Evolutionary conservation across 2,113 vertebrate species (phyloP).

Genomic region (Morone chrysops): DNA sequence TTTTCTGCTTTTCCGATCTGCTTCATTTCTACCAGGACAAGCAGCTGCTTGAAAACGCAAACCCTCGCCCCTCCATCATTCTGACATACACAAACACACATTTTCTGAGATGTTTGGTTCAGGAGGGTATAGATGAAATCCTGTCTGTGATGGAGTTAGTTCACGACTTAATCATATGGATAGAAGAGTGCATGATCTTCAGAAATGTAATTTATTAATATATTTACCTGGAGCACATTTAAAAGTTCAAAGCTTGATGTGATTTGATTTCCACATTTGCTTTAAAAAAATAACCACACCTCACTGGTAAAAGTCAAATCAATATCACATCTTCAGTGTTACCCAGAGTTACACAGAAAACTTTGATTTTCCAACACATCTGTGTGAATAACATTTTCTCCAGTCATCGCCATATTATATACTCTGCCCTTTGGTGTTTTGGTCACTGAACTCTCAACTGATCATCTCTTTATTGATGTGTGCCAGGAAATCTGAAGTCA

Average conservation of each 20-base stretch:
- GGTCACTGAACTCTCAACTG: not conserved
- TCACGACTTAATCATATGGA: not conserved
- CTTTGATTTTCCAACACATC: too few relatives aligned
- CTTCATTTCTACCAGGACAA: slow-evolving; percentile 63
- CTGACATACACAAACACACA: slow-evolving; percentile 45
- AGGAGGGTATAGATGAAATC: not conserved
- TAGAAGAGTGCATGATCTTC: not conserved
- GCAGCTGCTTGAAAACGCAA: slow-evolving; percentile 60
- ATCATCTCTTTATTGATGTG: not conserved
- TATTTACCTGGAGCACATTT: not conserved
- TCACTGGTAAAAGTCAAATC: not conserved
- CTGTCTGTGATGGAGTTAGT: not conserved
- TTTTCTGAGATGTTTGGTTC: slow-evolving; percentile 13
- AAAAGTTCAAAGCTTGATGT: not conserved
- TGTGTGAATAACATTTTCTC: not conserved
- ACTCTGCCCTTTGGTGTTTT: not conserved
- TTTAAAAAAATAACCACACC: not conserved
- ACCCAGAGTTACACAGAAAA: not conserved
- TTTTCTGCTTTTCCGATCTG: slow-evolving; percentile 47
- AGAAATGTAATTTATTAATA: not conserved
- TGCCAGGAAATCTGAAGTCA: not conserved
- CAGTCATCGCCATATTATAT: not conserved
- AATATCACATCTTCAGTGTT: not conserved
- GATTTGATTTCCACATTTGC: not conserved
- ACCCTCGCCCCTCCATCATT: slow-evolving; percentile 43